Evolutionary conservation across 2,888 invertebrate species (phyloP).

Genomic region (Scelioninae gen. 1): DNA sequence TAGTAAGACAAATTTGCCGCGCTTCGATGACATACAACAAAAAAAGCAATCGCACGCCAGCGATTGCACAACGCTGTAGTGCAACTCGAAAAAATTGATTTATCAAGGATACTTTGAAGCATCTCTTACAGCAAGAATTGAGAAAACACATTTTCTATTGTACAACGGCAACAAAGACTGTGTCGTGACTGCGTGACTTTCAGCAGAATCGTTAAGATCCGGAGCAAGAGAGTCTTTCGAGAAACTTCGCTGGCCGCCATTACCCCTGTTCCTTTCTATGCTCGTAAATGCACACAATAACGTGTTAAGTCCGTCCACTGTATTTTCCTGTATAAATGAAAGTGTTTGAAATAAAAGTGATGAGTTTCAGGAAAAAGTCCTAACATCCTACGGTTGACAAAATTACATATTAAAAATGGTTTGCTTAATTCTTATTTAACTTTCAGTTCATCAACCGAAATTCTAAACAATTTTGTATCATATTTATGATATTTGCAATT

Average conservation of each 20-base stretch:
- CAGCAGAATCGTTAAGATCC: constrained; percentile 59
- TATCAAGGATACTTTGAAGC: constrained; percentile 62
- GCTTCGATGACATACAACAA: constrained; percentile 9
- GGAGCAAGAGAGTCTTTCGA: constrained; percentile 40
- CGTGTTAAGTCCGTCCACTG: constrained; percentile 48
- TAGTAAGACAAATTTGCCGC: constrained; percentile 42
- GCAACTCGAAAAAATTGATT: constrained; percentile 59
- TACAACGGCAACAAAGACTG: constrained; percentile 62
- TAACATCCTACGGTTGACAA: constrained; percentile 1
- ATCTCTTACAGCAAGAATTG: constrained; percentile 51
- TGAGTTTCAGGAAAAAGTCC: constrained; percentile 19
- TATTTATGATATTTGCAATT: too few relatives aligned
- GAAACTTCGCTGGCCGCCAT: constrained; percentile 48
- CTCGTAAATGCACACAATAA: constrained; percentile 63
- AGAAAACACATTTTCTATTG: constrained; percentile 67
- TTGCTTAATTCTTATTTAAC: too few relatives aligned
- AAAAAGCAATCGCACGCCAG: constrained; percentile 43
- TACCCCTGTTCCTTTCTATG: constrained; percentile 33
- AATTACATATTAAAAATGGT: background rate
- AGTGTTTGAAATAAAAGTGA: constrained; percentile 56
- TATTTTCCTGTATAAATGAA: constrained; percentile 59
- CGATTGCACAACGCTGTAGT: constrained; percentile 25
- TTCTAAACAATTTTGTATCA: too few relatives aligned
- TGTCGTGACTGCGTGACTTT: constrained; percentile 60
- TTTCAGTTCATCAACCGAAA: too few relatives aligned